Percentiles rank a stretch among this genome's conserved stretches.
phyloP scores from a whole-genome alignment of 2,113 vertebrate species.

The Poicephalus meyeri region DNA sequence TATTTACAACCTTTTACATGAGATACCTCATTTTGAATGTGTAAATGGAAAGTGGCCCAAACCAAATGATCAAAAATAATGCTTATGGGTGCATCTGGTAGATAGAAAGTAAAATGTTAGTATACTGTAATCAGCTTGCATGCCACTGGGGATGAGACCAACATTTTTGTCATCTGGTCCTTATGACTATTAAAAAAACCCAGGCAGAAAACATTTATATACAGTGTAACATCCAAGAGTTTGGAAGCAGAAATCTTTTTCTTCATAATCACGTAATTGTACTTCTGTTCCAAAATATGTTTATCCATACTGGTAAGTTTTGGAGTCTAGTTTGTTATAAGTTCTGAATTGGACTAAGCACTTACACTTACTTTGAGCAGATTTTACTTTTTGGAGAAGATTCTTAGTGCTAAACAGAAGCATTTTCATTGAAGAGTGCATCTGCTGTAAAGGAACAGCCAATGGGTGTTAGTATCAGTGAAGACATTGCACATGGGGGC shows the following conservation, averaged over 20 bases:
- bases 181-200: neutral
- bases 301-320: neutral
- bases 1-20: neutral
- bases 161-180: neutral
- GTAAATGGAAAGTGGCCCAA: neutral
- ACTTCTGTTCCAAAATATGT: conserved; percentile 10
- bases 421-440: neutral
- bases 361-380: neutral
- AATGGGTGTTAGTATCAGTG: neutral
- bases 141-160: neutral
- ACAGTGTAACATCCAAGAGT: neutral
- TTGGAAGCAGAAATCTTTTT: conserved; percentile 6
- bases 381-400: neutral
- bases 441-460: neutral
- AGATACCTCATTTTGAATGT: neutral
- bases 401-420: neutral
- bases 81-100: neutral
- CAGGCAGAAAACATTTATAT: neutral
- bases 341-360: neutral
- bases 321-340: neutral
- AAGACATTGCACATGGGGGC: neutral
- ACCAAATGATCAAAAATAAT: neutral
- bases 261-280: neutral
- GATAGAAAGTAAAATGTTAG: neutral
- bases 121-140: neutral